Conservation (phyloP, 2,888 invertebrate species). For the Tricholauxania praeusta region DNA sequence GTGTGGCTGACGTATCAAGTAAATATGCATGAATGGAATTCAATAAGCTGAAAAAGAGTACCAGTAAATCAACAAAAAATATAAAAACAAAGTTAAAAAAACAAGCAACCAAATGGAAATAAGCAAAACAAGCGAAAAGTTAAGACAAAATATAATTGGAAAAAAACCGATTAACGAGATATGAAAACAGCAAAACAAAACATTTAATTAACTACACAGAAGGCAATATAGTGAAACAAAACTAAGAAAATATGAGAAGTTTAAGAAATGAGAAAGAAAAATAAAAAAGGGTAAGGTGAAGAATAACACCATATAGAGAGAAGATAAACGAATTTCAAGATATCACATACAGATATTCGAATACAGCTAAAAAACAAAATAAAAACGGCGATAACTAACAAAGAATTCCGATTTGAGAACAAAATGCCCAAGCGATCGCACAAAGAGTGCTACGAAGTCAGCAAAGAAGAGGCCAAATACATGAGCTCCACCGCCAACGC, state of each 20-base stretch:
- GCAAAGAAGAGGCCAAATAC: conserved; percentile 45
- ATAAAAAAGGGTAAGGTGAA: conserved; percentile 14
- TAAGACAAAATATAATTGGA: conserved; percentile 9
- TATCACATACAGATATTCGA: not conserved
- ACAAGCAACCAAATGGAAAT: conserved; percentile 19
- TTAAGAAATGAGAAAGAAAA: conserved; percentile 1
- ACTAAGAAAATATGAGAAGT: conserved; percentile 1
- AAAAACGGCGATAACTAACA: conserved; percentile 18
- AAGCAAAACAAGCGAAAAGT: conserved; percentile 24
- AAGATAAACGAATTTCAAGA: not conserved
- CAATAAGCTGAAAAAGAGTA: not conserved
- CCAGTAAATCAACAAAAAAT: not conserved
- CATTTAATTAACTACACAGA: conserved; percentile 47
- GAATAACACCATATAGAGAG: conserved; percentile 37
- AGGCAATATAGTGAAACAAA: conserved; percentile 25
- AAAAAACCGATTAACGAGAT: conserved; percentile 22
- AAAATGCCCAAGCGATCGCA: conserved; percentile 27
- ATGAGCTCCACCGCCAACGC: conserved; percentile 28
- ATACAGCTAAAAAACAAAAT: conserved; percentile 13
- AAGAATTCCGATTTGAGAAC: conserved; percentile 23
- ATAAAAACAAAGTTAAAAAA: conserved; percentile 1
- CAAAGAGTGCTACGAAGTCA: conserved; percentile 39
- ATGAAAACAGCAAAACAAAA: conserved; percentile 35
- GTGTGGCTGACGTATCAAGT: not conserved
- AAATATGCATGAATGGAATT: conserved; percentile 7